Conservation (phyloP, 1,140 invertebrate species). For the Zaprionus ornatus region DNA sequence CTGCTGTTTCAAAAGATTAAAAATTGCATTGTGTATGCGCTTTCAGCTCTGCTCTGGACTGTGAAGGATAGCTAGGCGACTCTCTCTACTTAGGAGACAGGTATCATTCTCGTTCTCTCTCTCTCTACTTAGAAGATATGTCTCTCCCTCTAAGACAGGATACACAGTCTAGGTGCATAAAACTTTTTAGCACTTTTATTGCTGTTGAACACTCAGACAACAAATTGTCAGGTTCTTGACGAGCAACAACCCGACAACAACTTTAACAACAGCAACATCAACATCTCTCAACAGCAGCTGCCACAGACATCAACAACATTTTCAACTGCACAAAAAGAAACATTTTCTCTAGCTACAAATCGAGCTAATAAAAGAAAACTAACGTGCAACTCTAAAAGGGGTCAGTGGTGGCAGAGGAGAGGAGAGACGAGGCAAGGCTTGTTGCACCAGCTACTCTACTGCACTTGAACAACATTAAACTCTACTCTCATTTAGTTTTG, state of each 20-base stretch:
- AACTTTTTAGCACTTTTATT: conserved; percentile 81
- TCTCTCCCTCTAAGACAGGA: conserved; percentile 48
- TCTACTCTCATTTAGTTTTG: conserved; percentile 75
- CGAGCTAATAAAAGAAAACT: conserved; percentile 49
- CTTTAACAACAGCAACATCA: conserved; percentile 3
- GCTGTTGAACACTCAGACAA: conserved; percentile 66
- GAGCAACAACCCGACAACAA: conserved; percentile 32
- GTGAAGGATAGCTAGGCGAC: not conserved
- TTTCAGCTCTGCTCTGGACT: not conserved
- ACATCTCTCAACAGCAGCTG: conserved; percentile 26
- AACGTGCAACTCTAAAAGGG: not conserved
- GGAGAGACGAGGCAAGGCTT: not conserved
- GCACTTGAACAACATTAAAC: conserved; percentile 78
- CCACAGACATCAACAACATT: conserved; percentile 52
- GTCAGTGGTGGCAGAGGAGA: not conserved
- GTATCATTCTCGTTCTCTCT: not conserved
- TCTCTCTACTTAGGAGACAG: too few relatives aligned
- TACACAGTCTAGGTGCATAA: conserved; percentile 70
- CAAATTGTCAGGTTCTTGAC: conserved; percentile 79
- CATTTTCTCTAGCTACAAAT: conserved; percentile 27
- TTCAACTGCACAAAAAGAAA: conserved; percentile 51
- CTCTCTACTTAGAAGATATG: not conserved
- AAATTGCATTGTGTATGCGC: conserved; percentile 51
- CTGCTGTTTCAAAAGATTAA: conserved; percentile 73
- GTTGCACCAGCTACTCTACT: not conserved